Evolutionary conservation across 2,797 vertebrate genomes (phyloP), one percentile per base, ranked within the genome.

Genomic region (Pipistrellus kuhlii): DNA sequence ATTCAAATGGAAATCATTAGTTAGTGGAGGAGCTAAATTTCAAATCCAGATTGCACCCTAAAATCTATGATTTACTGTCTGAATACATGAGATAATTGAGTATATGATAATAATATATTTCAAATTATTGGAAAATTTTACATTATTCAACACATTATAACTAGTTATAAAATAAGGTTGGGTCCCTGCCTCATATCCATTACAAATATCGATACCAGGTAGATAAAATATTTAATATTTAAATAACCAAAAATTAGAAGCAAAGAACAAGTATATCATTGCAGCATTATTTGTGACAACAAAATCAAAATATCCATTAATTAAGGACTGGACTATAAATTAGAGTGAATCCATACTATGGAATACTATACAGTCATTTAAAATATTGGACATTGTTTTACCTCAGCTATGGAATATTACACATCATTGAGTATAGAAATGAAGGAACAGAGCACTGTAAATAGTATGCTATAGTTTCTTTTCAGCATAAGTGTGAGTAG

Each of bases 221-320:
- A 21, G 32, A 44, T 76, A 76, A 59, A 76, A 82, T 71, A 88
- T 57, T 57, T 82, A 32, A 75, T 68, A 81, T 76, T 87, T 82
- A 69, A 75, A 27, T 51, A 14, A 68, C 17, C 8, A 81, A 57
- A 73, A 48, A 86, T 41, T 57, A 51, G 51, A 73, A 69, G 7
- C 23, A 57, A 85, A 94, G 11, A 85, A 30, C 44, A 38, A 83
- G 25, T 46, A 21, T 76, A 62, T 62, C 62, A 21, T 41, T 41
- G 21, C 9, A n/a, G 13, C 30, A 55, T 55, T 35, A 57, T 21
- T 53, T 85, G 59, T 66, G 85, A 72, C n/a, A 78, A 80, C 6
- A 66, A 80, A 73, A 94, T 64, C 10, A 81, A 82, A 66, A 66
- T 80, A 73, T 66, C 17, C 7, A 20, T 73, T 80, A 41, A 12